Base-by-base conservation (phyloP, 2,797 vertebrate genomes). In the Eupleurogrammus muticus region DNA sequence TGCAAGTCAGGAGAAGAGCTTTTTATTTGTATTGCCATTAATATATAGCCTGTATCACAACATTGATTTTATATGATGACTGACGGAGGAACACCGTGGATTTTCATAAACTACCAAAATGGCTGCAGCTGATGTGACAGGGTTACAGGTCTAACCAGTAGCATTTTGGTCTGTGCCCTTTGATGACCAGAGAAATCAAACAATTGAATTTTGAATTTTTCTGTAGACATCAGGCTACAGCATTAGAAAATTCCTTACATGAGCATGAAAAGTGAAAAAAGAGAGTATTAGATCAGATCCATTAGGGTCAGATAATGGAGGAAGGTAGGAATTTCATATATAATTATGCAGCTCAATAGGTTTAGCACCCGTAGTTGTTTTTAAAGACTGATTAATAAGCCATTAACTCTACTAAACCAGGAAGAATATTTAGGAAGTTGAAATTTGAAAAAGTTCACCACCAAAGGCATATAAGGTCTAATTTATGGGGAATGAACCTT, bases 1-100 rank as follows among this genome's bases (percentile, higher is more conserved):
- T 95, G 84, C 11, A 70, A 75, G 67, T 20, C 47, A 76, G 28
- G 76, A 11, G 4, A 47, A 61, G 38, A 2, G 0, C n/a, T 6
- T 65, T 73, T 12, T n/a, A 32, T 42, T 9, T 44, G 24, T 1
- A 50, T 11, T 42, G 3, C 5, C 14, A 35, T 54, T 1, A 36
- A 23, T 48, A 5, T 16, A 19, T 5, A 20, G 28, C 28, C 28
- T 28, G 28, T 28, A 3, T 3, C 28, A 28, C 28, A 28, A 28
- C 28, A 28, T 6, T 28, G 28, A 6, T 28, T 28, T 28, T 3
- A 28, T 28, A 28, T 6, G 28, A 28, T 28, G 28, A 28, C 28
- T 28, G 28, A 28, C 28, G 6, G 3, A 28, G 3, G 28, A 28
- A 6, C 3, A 3, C 6, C 6, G 28, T 3, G 28, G 28, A 28